phyloP scores from a whole-genome alignment of 2,888 invertebrate species.

The Myopa testacea region DNA sequence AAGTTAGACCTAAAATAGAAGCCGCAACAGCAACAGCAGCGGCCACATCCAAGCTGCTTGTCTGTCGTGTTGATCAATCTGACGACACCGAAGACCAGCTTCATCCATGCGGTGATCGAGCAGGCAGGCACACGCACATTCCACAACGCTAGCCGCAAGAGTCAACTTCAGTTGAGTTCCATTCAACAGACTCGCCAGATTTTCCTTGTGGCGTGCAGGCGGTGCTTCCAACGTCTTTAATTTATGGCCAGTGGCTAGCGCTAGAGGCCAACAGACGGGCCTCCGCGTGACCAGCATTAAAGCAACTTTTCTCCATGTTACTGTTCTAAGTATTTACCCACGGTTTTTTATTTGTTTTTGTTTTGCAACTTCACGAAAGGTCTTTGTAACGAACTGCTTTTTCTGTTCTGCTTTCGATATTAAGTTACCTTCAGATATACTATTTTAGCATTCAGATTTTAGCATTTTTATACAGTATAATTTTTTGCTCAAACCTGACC shows the following conservation, averaged over 20 bases:
- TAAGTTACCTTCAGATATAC: no score
- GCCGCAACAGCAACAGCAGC: background rate
- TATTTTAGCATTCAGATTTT: no score
- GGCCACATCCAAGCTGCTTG: background rate
- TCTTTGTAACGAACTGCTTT: no score
- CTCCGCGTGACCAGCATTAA: background rate
- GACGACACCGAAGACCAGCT: background rate
- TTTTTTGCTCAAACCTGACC: no score
- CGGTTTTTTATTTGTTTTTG: no score
- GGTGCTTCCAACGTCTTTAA: background rate
- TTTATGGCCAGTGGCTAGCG: background rate
- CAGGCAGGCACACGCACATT: background rate
- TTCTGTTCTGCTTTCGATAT: no score
- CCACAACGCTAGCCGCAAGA: background rate
- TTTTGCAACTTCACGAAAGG: no score
- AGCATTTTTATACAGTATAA: no score
- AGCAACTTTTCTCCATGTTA: no score
- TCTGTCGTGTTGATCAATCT: background rate
- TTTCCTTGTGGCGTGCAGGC: background rate
- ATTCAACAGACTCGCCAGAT: background rate
- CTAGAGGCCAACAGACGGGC: background rate
- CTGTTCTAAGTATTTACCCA: no score
- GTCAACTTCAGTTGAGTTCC: background rate
- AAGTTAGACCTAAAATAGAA: constrained; percentile 20
- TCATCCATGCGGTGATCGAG: background rate